These are phyloP conservation scores for Montipora foliosa DNA, from an alignment of 64 coral and sea anemone genomes.

Conservation along the genomic window DNA sequence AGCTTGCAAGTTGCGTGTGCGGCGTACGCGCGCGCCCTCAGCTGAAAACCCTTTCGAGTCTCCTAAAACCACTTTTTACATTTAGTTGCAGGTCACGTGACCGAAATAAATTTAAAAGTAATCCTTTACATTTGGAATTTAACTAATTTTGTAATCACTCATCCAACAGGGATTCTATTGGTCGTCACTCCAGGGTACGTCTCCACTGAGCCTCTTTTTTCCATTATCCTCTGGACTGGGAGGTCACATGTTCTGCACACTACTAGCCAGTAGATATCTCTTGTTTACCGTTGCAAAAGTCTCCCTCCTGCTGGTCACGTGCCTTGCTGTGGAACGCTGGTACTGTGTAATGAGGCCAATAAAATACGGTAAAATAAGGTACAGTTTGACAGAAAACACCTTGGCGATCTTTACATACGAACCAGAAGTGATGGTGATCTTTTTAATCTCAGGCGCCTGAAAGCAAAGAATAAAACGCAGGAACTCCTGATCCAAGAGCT, in stretches of 20 bases:
- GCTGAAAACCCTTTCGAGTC: too few relatives aligned
- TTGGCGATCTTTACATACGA: neutral
- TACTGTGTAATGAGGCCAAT: conserved; percentile 9
- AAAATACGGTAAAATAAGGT: neutral
- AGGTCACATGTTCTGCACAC: conserved; percentile 22
- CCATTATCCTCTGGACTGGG: neutral
- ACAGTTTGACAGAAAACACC: conserved; percentile 13
- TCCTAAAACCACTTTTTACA: too few relatives aligned
- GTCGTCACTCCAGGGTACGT: conserved; percentile 17
- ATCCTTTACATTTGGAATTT: too few relatives aligned
- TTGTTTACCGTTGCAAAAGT: conserved; percentile 3
- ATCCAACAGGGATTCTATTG: conserved; percentile 1
- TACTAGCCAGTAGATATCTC: conserved; percentile 3
- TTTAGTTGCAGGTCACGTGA: too few relatives aligned
- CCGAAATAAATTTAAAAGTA: too few relatives aligned
- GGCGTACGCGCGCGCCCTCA: too few relatives aligned
- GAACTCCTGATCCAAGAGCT: too few relatives aligned
- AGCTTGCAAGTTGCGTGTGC: too few relatives aligned
- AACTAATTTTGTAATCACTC: neutral
- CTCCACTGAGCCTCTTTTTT: neutral
- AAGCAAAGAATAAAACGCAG: too few relatives aligned
- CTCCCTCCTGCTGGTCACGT: conserved; percentile 25
- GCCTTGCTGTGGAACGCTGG: conserved; percentile 39
- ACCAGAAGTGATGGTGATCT: too few relatives aligned
- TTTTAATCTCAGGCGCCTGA: too few relatives aligned